Conservation (phyloP, 2,888 invertebrate species). For the Phaonia tiefii region DNA sequence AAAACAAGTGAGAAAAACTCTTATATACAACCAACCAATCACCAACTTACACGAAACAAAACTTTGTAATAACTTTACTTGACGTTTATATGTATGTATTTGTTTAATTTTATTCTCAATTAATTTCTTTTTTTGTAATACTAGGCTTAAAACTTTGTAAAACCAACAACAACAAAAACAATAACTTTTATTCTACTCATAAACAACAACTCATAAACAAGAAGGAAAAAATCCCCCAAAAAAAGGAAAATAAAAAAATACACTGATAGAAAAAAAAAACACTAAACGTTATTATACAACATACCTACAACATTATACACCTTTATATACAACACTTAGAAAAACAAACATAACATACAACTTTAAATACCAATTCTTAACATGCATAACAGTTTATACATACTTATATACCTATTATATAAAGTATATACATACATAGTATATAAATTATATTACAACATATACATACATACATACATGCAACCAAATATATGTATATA, state of each 20-base stretch:
- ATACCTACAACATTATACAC: conserved; percentile 42
- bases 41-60: background rate
- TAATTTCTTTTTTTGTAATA: too few species aligned
- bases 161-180: background rate
- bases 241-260: background rate
- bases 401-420: conserved; percentile 33
- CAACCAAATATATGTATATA: too few species aligned
- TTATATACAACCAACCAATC: background rate
- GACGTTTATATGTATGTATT: too few species aligned
- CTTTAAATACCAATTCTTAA: too few species aligned
- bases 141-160: background rate
- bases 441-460: background rate
- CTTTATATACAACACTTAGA: conserved; percentile 5
- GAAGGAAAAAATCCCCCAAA: background rate
- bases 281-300: conserved; percentile 13
- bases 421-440: background rate
- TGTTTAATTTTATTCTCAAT: too few species aligned
- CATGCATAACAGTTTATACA: too few species aligned
- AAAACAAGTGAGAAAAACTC: background rate
- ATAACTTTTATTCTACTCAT: too few species aligned
- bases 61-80: background rate
- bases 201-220: background rate
- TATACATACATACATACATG: conserved; percentile 16
- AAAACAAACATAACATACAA: background rate
- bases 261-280: background rate